phyloP scores from a whole-genome alignment of 2,888 invertebrate genomes.

The Lasioglossum morio region DNA sequence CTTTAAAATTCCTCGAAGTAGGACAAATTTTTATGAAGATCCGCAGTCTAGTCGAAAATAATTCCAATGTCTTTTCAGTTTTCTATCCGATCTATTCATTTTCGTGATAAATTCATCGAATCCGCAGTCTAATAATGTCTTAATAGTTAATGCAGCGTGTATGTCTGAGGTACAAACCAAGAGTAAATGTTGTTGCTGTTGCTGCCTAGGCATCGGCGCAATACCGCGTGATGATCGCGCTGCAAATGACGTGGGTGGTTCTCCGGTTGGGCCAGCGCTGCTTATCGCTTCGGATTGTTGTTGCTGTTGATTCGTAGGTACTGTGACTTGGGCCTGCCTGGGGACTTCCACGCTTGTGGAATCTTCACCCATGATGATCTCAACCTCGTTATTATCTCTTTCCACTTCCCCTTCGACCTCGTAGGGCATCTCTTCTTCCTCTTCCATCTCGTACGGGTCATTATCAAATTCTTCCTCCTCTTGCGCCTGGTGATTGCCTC shows the following conservation, averaged over 20 bases:
- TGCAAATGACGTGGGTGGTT: constrained; percentile 80
- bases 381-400: constrained; percentile 88
- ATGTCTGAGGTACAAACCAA: constrained; percentile 75
- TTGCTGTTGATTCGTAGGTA: constrained; percentile 86
- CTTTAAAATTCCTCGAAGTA: too few species aligned
- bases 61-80: not conserved
- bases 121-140: not conserved
- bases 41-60: not conserved
- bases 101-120: not conserved
- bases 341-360: constrained; percentile 87
- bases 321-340: constrained; percentile 86
- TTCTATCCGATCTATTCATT: not conserved
- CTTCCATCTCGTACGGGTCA: constrained; percentile 84
- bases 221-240: constrained; percentile 84
- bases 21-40: not conserved
- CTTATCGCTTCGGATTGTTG: constrained; percentile 90
- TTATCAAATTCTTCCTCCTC: constrained; percentile 86
- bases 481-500: constrained; percentile 83
- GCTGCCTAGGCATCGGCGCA: constrained; percentile 86
- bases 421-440: constrained; percentile 82
- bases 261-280: constrained; percentile 86
- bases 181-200: constrained; percentile 85
- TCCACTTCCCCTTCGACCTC: constrained; percentile 84
- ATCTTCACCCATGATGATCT: constrained; percentile 87
- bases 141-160: not conserved